Evolutionary conservation across 2,888 invertebrate species (phyloP).

Genomic region (Lasioglossum malachurum): DNA sequence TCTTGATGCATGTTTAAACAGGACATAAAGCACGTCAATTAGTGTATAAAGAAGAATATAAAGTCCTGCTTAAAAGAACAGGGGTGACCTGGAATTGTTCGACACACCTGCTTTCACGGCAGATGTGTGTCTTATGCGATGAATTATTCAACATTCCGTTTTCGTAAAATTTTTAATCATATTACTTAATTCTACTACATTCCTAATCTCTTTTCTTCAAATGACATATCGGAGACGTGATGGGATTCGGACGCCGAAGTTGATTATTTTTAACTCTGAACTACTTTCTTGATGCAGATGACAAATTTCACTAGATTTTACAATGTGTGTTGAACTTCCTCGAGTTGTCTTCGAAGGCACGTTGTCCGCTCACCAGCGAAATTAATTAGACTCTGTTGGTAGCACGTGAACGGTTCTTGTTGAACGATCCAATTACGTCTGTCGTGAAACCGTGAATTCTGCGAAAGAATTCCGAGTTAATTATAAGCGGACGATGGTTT

Average conservation of each 20-base stretch:
- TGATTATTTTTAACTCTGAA: background rate
- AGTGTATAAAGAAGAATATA: background rate
- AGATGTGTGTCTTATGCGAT: background rate
- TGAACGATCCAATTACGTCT: slow-evolving; percentile 37
- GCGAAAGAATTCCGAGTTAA: slow-evolving; percentile 53
- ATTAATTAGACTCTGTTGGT: slow-evolving; percentile 26
- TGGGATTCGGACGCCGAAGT: background rate
- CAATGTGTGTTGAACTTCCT: background rate
- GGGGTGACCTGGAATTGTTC: background rate
- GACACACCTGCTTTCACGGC: background rate
- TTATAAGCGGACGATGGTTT: slow-evolving; percentile 38
- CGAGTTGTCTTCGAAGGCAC: background rate
- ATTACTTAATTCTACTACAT: too few species aligned
- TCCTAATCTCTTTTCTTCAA: background rate
- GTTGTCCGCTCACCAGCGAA: too few species aligned
- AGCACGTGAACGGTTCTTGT: slow-evolving; percentile 11
- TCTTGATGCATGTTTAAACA: background rate
- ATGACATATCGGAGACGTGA: too few species aligned
- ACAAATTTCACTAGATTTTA: background rate
- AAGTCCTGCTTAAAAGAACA: background rate
- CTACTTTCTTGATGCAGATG: too few species aligned
- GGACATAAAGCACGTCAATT: background rate
- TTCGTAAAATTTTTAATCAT: background rate
- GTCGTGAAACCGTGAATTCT: slow-evolving; percentile 29
- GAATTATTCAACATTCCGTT: background rate